Evolutionary conservation across 2,888 invertebrate genomes (phyloP), one percentile per base, ranked within the genome.

Genomic region (Epirrhoe alternata): DNA sequence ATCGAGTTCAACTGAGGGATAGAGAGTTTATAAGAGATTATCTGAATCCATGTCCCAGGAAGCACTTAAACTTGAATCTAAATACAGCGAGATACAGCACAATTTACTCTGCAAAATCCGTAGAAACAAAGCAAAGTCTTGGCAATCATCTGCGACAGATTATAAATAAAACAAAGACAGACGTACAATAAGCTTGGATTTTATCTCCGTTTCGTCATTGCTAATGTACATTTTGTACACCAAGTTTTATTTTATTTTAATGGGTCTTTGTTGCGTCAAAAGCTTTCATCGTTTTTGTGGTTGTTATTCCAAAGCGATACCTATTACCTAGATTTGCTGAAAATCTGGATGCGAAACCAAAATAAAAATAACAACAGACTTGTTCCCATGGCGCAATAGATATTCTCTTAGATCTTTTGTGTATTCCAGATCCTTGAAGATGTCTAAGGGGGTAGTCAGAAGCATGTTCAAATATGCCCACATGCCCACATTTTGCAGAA

Each of bases 121-220:
- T 5, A 35, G 33, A 58, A 12, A 16, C 50, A 17, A 31, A 50
- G 47, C 47, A 35, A 35, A 60, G 68, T 73, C 74, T 83, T 82
- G 82, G 80, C 82, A 80, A 42, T 71, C 73, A 66, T 14, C 52
- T 38, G 16, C 56, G 56, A 58, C 35, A 61, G 24, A 64, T 33
- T 70, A 71, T 66, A 68, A 72, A 72, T 71, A 72, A 71, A 65
- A 72, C 69, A 66, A 64, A 59, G 61, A 58, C 53, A 31, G 42
- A 49, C 55, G 66, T 51, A 73, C 70, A 74, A 74, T 70, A 52
- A 62, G 60, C 58, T 60, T 61, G 64, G 54, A 60, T 69, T 64
- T 47, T 65, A 30, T 61, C 33, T 55, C 38, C 58, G 61, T 61
- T 59, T 59, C 68, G 49, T 66, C 54, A 35, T 16, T 47, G 47